Evolutionary conservation across 2,888 invertebrate species (phyloP), one percentile per base, ranked within the genome.

Genomic region (Andrena praecox): DNA sequence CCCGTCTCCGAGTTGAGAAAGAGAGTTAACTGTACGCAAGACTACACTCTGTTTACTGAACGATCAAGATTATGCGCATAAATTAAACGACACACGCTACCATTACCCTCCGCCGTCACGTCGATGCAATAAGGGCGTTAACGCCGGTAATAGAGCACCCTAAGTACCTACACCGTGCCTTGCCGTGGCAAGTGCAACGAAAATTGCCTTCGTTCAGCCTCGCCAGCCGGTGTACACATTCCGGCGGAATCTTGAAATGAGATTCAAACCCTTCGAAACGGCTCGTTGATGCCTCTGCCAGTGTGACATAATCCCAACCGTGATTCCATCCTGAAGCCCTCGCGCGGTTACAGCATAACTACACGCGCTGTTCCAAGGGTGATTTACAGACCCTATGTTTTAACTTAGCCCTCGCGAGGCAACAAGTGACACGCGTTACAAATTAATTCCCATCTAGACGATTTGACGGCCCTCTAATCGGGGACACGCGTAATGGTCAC

Each of bases 91-190:
- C 82, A 71, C 54, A 63, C 59, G 69, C 59, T 59, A 56, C 48
- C 63, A 50, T 74, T 52, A 68, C 59, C 63, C 24, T 16, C 12
- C 50, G 35, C 29, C 59, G 68, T 82, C 82, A 62, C 76, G 50
- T 54, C 81, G 64, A 76, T 77, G 72, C 81, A 62, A 81, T 76
- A 76, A 83, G 68, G 76, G 70, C 68, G 74, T 82, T 77, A 84
- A 83, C 82, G 70, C 35, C 42, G 56, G 70, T 71, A 74, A 84
- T 78, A 84, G 78, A 78, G 72, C 69, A 73, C 42, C 73, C 77
- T 77, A 73, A 82, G 69, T 62, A 42, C 42, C 42, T 42, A 69
- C 66, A 72, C 52, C 71, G 33, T 66, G 48, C 10, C n/a, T 64
- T 29, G 59, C 29, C 35, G 27, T 59, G 7, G 59, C 75, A 72